These are phyloP conservation scores for Pangasius mekongensis DNA, from an alignment of 2,797 vertebrate genomes.

Conservation along the genomic window DNA sequence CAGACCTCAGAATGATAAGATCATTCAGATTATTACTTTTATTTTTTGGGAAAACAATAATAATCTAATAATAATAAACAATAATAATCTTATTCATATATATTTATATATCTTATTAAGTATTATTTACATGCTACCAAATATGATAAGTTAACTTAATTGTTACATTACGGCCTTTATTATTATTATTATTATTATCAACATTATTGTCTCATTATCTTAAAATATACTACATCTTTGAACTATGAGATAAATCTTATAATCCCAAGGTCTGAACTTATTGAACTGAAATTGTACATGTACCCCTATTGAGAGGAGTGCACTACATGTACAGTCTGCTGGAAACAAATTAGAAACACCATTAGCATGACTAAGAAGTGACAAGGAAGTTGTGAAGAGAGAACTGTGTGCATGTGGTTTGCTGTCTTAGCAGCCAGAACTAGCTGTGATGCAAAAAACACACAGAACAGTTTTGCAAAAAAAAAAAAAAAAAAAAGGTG, in stretches of 20 bases:
- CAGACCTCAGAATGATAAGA: neutral
- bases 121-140: neutral
- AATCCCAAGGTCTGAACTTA: neutral
- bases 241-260: neutral
- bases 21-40: neutral
- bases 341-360: neutral
- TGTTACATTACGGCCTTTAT: neutral
- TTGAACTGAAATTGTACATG: neutral
- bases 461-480: neutral
- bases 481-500: no score
- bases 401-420: neutral
- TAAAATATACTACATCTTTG: neutral
- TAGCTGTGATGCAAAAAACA: neutral
- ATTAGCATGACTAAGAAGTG: neutral
- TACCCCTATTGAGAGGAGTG: neutral
- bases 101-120: no score
- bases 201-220: neutral
- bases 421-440: neutral
- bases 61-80: no score
- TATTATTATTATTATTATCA: slow-evolving; percentile 1
- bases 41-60: neutral
- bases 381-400: slow-evolving; percentile 1
- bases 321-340: neutral
- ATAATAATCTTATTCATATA: neutral
- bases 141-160: no score